These are phyloP conservation scores for Telmatochromis sp. DNA, from an alignment of 2,113 vertebrate species.

Conservation along the genomic window DNA sequence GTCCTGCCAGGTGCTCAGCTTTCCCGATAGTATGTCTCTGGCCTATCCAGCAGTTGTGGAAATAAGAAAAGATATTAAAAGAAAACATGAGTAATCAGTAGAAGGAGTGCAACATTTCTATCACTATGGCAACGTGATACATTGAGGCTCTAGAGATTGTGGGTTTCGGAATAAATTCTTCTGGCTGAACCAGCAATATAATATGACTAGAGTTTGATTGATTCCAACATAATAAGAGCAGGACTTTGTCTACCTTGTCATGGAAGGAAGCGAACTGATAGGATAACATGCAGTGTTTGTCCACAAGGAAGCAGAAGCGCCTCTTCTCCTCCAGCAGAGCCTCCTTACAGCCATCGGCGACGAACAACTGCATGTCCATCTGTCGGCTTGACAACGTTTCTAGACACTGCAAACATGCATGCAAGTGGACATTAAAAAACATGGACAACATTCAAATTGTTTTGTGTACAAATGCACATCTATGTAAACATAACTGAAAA, in stretches of 20 bases:
- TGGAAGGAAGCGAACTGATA: conserved; percentile 80
- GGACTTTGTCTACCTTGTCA: conserved; percentile 73
- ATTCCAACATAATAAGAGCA: background rate
- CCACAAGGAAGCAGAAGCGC: conserved; percentile 94
- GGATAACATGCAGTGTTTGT: conserved; percentile 90
- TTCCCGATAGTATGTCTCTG: conserved; percentile 69
- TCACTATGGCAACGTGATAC: conserved; percentile 8
- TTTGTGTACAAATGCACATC: background rate
- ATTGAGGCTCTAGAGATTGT: background rate
- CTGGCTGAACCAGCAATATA: background rate
- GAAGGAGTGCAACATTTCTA: background rate
- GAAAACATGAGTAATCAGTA: background rate
- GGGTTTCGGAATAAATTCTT: background rate
- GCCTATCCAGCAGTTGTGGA: conserved; percentile 22
- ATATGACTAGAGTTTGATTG: background rate
- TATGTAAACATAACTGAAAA: background rate
- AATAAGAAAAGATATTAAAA: background rate
- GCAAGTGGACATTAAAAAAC: background rate
- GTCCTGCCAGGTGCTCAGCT: conserved; percentile 86
- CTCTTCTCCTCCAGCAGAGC: conserved; percentile 93
- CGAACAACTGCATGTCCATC: conserved; percentile 89
- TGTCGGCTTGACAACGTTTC: conserved; percentile 84
- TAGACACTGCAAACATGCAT: conserved; percentile 74
- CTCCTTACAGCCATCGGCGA: conserved; percentile 89
- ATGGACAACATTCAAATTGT: background rate